Evolutionary conservation across 1,140 invertebrate genomes (phyloP), one percentile per base, ranked within the genome.

Genomic region (Drosophila nannoptera): DNA sequence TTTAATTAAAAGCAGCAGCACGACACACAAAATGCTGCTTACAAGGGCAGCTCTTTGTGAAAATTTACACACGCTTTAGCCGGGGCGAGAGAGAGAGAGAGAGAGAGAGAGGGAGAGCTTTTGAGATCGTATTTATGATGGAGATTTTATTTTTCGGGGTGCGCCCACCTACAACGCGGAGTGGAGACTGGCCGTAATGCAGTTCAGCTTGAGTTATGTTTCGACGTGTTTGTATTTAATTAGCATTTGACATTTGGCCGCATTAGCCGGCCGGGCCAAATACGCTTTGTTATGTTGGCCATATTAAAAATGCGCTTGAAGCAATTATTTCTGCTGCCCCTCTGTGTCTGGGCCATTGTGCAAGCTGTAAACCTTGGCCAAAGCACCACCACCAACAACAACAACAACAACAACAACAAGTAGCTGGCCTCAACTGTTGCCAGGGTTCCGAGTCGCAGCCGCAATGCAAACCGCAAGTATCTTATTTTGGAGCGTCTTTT

Each of bases 191-290:
- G 12, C 12, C n/a, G 31, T 38, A 52, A 59, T 46, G 36, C 48
- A 74, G 48, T 60, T 46, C 29, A 38, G 64, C 68, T 80, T 84
- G 80, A 83, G 76, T 84, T 84, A 83, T 83, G 69, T 55, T 65
- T 64, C 69, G 69, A 83, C 80, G 80, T 83, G 80, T 84, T 83
- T 83, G 76, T 83, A 83, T 83, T 83, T 83, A 84, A 83, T 83
- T 83, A 83, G 80, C 80, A 56, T 59, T 65, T 62, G 68, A 69
- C 52, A 66, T 71, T 75, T 22, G 22, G 46, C 42, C 52, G 54
- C 53, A 77, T 77, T 77, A 59, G 72, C 4, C 11, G 40, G 11
- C 5, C 8, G n/a, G 35, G 35, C 35, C 8, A 36, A 55, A 46
- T 46, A 36, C 12, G 73, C 75, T 75, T 73, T 69, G 63, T 56